A percentile compares a stretch with the other conserved stretches of the same genome.
phyloP scores from a whole-genome alignment of 2,888 invertebrate species.

The Escarpia spicata region DNA sequence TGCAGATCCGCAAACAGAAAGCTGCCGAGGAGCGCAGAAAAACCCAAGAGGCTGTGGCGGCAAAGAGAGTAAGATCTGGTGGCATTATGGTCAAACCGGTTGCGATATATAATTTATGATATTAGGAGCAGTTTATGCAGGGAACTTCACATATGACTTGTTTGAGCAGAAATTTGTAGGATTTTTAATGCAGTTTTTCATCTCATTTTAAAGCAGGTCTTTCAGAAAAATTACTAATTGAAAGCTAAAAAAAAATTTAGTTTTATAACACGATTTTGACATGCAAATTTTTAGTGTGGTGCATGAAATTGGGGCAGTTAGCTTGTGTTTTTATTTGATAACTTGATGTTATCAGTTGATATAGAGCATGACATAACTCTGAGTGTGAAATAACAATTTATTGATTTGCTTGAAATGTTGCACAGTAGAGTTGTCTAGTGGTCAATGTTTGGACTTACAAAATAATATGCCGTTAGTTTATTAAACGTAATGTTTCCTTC shows the following conservation, averaged over 20 bases:
- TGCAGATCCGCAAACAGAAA: conserved; percentile 4
- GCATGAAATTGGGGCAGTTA: background rate
- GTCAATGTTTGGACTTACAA: background rate
- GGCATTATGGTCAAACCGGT: background rate
- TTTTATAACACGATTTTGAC: background rate
- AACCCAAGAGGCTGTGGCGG: background rate
- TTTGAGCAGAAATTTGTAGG: background rate
- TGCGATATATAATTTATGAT: background rate
- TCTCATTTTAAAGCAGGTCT: background rate
- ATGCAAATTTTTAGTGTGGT: background rate
- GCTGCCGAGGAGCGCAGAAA: background rate
- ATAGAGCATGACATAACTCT: background rate
- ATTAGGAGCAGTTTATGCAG: background rate
- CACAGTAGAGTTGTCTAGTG: background rate
- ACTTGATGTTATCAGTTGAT: background rate
- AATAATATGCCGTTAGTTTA: too few relatives aligned
- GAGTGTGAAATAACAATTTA: background rate
- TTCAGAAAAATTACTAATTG: background rate
- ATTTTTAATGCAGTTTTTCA: background rate
- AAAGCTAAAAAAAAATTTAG: background rate
- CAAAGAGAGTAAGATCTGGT: background rate
- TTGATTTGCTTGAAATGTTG: background rate
- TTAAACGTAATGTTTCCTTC: too few relatives aligned
- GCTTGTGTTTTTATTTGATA: background rate
- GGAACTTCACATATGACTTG: background rate